phyloP scores from a whole-genome alignment of 2,888 invertebrate species.

The Monochamus alternatus region DNA sequence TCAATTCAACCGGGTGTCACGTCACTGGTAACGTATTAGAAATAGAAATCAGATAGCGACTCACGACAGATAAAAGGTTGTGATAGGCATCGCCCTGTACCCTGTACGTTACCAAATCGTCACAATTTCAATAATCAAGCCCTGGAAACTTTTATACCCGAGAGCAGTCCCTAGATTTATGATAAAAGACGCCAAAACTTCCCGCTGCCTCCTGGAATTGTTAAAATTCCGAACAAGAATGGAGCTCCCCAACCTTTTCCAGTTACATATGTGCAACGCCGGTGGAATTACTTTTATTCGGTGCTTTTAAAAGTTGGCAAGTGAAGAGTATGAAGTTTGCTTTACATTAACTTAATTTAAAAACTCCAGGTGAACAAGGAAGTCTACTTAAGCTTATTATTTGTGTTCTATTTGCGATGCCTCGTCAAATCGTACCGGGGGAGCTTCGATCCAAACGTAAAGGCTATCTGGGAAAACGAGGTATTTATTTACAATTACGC shows the following conservation, averaged over 20 bases:
- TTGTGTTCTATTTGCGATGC: background rate
- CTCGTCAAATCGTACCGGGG: background rate
- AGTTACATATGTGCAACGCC: slow-evolving; percentile 24
- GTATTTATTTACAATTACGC: background rate
- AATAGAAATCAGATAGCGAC: too few relatives aligned
- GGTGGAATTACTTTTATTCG: slow-evolving; percentile 19
- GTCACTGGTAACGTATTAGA: too few relatives aligned
- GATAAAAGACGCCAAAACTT: background rate
- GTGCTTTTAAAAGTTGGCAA: slow-evolving; percentile 30
- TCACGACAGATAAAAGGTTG: too few relatives aligned
- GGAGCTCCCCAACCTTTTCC: slow-evolving; percentile 4
- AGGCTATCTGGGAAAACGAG: background rate
- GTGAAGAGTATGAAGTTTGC: slow-evolving; percentile 25
- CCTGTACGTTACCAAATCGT: too few relatives aligned
- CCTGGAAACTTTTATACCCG: too few relatives aligned
- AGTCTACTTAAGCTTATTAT: slow-evolving; percentile 22
- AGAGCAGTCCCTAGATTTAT: background rate
- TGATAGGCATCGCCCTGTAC: too few relatives aligned
- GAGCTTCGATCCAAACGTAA: background rate
- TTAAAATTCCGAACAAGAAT: slow-evolving; percentile 18
- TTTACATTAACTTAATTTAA: slow-evolving; percentile 31
- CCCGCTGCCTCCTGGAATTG: slow-evolving; percentile 2
- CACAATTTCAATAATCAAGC: too few relatives aligned
- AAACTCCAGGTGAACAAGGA: slow-evolving; percentile 29
- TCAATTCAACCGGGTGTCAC: too few relatives aligned